phyloP scores from a whole-genome alignment of 2,113 vertebrate species.

The Acinonyx jubatus region DNA sequence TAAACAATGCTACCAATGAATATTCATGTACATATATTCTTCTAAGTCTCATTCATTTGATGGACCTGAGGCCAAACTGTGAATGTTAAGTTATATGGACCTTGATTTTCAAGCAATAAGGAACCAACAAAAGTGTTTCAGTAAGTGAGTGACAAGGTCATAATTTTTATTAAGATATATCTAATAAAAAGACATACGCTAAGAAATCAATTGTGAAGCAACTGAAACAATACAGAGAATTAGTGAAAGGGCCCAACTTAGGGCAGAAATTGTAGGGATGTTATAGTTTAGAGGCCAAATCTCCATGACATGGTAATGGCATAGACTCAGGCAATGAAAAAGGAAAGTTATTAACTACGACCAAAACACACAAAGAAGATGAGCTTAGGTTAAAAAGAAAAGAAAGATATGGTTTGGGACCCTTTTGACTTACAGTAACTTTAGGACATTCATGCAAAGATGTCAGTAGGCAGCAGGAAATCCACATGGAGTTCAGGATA shows the following conservation, averaged over 20 bases:
- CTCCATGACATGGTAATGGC: not conserved
- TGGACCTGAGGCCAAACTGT: not conserved
- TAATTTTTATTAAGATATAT: conserved; percentile 9
- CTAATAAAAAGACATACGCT: not conserved
- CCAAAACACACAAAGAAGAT: not conserved
- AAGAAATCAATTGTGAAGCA: not conserved
- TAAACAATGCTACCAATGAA: not conserved
- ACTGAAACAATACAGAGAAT: not conserved
- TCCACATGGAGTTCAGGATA: not conserved
- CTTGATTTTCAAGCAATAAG: not conserved
- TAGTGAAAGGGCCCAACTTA: not conserved
- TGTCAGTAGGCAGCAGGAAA: not conserved
- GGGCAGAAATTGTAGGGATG: not conserved
- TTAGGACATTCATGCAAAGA: not conserved
- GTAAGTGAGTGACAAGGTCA: not conserved
- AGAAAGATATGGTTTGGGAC: not conserved
- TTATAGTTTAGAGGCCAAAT: not conserved
- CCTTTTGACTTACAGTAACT: not conserved
- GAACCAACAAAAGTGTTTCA: not conserved
- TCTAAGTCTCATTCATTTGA: not conserved
- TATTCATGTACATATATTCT: not conserved
- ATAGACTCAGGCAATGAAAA: not conserved
- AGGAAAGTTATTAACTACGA: not conserved
- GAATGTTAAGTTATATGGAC: not conserved
- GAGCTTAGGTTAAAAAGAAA: not conserved